A percentile compares a stretch with the other conserved stretches of the same genome.
Evolutionary conservation across 2,888 invertebrate genomes (phyloP).

Genomic region (Ornithoptera alexandrae): DNA sequence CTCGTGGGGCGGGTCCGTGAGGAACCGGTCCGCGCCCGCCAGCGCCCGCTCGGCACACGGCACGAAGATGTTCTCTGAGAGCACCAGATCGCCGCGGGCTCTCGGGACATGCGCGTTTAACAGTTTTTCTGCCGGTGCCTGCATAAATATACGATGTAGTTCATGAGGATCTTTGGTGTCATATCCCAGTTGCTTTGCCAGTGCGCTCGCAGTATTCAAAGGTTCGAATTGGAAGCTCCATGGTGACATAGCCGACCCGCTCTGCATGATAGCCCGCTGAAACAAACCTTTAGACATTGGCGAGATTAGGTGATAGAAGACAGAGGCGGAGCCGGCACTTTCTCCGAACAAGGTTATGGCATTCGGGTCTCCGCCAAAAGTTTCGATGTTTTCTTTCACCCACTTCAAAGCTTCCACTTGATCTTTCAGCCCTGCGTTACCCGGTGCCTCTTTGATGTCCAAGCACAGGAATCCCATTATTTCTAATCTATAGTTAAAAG

Average conservation of each 20-base stretch:
- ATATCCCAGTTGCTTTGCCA: slow-evolving; percentile 55
- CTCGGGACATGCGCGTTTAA: slow-evolving; percentile 58
- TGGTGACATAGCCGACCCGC: slow-evolving; percentile 64
- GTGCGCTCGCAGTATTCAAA: slow-evolving; percentile 50
- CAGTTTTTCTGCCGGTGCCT: slow-evolving; percentile 46
- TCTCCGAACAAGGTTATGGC: slow-evolving; percentile 69
- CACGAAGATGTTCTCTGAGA: slow-evolving; percentile 69
- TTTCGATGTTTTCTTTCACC: slow-evolving; percentile 59
- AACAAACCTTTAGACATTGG: slow-evolving; percentile 66
- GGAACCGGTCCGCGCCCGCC: slow-evolving; percentile 47
- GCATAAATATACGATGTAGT: slow-evolving; percentile 53
- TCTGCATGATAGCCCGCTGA: slow-evolving; percentile 65
- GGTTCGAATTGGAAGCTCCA: slow-evolving; percentile 70
- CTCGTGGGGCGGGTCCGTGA: slow-evolving; percentile 59
- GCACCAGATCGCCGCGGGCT: slow-evolving; percentile 54
- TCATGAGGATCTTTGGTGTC: slow-evolving; percentile 51
- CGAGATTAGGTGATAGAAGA: slow-evolving; percentile 61
- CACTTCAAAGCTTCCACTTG: slow-evolving; percentile 65
- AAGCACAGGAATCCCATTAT: slow-evolving; percentile 66
- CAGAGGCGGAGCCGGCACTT: slow-evolving; percentile 70
- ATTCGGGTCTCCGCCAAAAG: slow-evolving; percentile 66
- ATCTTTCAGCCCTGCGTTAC: slow-evolving; percentile 69
- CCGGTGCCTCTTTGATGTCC: slow-evolving; percentile 65
- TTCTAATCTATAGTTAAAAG: slow-evolving; percentile 68
- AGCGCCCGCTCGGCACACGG: slow-evolving; percentile 61